A percentile compares a stretch with the other conserved stretches of the same genome.
Evolutionary conservation across 2,888 invertebrate species (phyloP).

Genomic region (Orchesellides sinensis): DNA sequence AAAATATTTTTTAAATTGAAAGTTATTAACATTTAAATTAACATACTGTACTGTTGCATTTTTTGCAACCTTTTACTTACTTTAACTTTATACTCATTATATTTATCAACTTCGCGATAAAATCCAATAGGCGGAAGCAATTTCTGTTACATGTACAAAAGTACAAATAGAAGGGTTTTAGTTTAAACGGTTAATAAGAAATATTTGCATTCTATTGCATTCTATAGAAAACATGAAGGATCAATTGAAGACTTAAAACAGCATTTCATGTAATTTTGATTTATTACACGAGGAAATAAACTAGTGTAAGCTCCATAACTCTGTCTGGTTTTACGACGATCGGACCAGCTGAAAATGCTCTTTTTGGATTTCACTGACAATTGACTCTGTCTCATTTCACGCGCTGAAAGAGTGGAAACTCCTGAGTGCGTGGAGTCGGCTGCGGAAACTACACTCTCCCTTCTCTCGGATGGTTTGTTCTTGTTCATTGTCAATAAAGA

Average conservation of each 20-base stretch:
- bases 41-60: too few species aligned
- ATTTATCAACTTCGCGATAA: slow-evolving; percentile 40
- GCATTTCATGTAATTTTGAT: too few species aligned
- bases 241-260: too few species aligned
- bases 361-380: neutral
- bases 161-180: too few species aligned
- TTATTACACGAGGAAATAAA: slow-evolving; percentile 33
- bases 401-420: neutral
- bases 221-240: too few species aligned
- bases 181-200: too few species aligned
- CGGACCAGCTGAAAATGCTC: neutral
- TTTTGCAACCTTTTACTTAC: neutral
- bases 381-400: neutral
- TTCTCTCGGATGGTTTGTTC: too few species aligned
- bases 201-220: too few species aligned
- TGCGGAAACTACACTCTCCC: neutral
- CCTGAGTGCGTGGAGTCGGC: slow-evolving; percentile 11
- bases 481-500: too few species aligned
- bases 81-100: neutral
- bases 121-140: slow-evolving; percentile 56
- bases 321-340: slow-evolving; percentile 9
- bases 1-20: too few species aligned
- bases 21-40: too few species aligned
- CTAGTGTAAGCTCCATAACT: slow-evolving; percentile 46
- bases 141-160: too few species aligned